Conservation (phyloP, 2,888 invertebrate species). For the Aelia acuminata region DNA sequence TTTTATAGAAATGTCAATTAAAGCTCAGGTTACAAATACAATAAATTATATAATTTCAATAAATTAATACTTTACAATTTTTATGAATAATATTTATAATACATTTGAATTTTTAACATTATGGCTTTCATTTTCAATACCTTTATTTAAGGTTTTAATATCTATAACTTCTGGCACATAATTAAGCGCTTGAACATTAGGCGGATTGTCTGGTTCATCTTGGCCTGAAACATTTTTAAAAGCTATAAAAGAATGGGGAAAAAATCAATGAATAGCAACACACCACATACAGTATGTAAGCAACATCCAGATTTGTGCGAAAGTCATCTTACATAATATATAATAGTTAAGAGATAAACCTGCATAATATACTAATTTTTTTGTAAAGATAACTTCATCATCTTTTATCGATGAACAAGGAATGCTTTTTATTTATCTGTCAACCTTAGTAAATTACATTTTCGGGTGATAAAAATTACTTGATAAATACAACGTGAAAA, state of each 20-base stretch:
- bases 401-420: too few species aligned
- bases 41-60: conserved; percentile 44
- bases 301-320: too few species aligned
- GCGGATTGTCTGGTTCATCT: conserved; percentile 30
- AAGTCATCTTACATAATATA: too few species aligned
- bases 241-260: background rate
- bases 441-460: too few species aligned
- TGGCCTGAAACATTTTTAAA: conserved; percentile 46
- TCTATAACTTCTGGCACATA: conserved; percentile 57
- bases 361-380: too few species aligned
- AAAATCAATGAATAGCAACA: background rate
- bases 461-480: too few species aligned
- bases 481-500: too few species aligned
- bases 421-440: too few species aligned
- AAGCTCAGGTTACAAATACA: conserved; percentile 42
- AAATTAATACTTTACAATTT: conserved; percentile 51
- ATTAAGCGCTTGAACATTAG: conserved; percentile 46
- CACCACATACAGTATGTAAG: too few species aligned
- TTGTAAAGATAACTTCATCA: too few species aligned
- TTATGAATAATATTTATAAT: conserved; percentile 32
- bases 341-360: too few species aligned
- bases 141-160: conserved; percentile 28
- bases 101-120: conserved; percentile 39
- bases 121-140: conserved; percentile 57
- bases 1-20: conserved; percentile 35